Base-by-base conservation (phyloP, 2,888 invertebrate genomes). In the Scotopteryx bipunctaria region DNA sequence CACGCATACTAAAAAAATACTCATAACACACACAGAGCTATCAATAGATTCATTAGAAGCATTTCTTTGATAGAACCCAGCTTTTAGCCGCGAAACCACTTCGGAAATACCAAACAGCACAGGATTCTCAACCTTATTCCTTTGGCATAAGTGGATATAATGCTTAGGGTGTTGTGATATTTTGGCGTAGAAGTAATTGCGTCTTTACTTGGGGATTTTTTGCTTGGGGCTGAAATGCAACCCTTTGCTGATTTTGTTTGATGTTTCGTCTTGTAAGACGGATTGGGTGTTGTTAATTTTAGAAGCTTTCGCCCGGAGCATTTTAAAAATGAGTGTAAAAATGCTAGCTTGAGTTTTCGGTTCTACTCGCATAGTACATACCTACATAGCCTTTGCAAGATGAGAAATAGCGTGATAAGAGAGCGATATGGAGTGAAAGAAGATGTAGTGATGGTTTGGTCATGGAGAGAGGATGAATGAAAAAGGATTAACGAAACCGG, bases 41-140 rank as follows among this genome's bases (percentile, higher is more conserved):
- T 86, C 88, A 87, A 90, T 90, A 86, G 82, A 85, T 82, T 89
- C 87, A 86, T 89, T 87, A 89, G 88, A 87, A 77, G 85, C 78
- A 84, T 87, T 90, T 88, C 88, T 90, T 90, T 89, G 88, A 87
- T 79, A 85, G 78, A 69, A 73, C 76, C 71, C 67, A 70, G 86
- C 88, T 88, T 89, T 88, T 86, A 88, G 86, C 84, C 66, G 70
- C 58, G 61, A 61, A 45, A 71, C 83, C 71, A 70, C 52, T 41
- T 63, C 71, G 62, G 46, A 33, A 59, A 58, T 75, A 32, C 46
- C 2, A 17, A 29, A 29, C 13, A 32, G 5, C 8, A 38, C 5
- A 42, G 69, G n/a, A 77, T 49, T 72, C 59, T 77, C 37, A 59
- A 58, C 77, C 62, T 61, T 80, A 78, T 59, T 21, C 0, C 21